Conservation (phyloP, 2,888 invertebrate species). For the Euproctis similis region DNA sequence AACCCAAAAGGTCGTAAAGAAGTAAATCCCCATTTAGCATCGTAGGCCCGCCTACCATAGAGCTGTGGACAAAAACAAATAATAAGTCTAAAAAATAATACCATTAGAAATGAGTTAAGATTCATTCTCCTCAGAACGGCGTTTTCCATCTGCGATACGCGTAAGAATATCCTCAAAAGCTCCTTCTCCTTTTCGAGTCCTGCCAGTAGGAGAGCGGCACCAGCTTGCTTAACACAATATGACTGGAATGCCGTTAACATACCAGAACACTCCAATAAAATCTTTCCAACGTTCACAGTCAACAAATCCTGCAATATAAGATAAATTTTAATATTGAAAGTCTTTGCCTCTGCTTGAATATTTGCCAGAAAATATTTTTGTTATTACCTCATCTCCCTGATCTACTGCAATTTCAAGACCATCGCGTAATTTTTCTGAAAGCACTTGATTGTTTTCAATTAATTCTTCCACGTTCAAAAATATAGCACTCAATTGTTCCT, state of each 20-base stretch:
- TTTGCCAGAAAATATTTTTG: no score
- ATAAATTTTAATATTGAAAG: not conserved
- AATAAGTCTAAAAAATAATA: no score
- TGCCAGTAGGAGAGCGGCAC: conserved; percentile 89
- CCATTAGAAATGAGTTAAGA: conserved; percentile 98
- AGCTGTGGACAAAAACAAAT: no score
- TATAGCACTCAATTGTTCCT: conserved; percentile 92
- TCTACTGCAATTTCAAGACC: conserved; percentile 90
- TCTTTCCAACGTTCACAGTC: conserved; percentile 92
- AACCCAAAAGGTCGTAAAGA: no score
- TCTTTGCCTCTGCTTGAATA: not conserved
- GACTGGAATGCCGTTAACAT: conserved; percentile 97
- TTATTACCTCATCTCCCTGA: conserved; percentile 80
- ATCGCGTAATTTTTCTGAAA: conserved; percentile 90
- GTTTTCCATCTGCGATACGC: conserved; percentile 98
- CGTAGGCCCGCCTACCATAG: no score
- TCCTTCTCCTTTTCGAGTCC: conserved; percentile 97
- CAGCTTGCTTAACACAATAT: conserved; percentile 95
- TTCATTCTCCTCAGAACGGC: conserved; percentile 94
- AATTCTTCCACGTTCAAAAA: conserved; percentile 96
- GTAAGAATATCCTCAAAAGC: conserved; percentile 92
- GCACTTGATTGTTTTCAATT: conserved; percentile 88
- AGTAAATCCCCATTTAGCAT: no score
- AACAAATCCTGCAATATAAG: conserved; percentile 79
- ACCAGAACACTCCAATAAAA: conserved; percentile 91